phyloP scores from a whole-genome alignment of 2,797 vertebrate genomes.

The Paedocypris micromegethes region DNA sequence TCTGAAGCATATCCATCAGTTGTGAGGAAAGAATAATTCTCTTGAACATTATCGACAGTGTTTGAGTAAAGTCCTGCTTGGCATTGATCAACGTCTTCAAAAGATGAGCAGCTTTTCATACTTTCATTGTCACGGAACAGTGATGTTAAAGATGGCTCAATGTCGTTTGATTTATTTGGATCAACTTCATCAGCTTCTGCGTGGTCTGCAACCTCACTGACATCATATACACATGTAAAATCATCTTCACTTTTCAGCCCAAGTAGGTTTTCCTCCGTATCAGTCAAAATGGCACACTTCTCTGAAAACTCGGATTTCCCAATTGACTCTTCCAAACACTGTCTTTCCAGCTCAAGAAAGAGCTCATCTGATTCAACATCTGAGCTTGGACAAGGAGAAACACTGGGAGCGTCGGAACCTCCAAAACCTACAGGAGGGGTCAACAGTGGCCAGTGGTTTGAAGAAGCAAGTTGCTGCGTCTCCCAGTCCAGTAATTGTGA shows the following conservation, averaged over 20 bases:
- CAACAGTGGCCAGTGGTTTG: slow-evolving; percentile 67
- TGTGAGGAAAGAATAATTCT: slow-evolving; percentile 50
- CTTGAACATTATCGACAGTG: slow-evolving; percentile 56
- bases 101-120: slow-evolving; percentile 22
- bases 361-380: slow-evolving; percentile 71
- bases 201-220: slow-evolving; percentile 10
- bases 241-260: slow-evolving; percentile 46
- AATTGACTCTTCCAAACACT: slow-evolving; percentile 66
- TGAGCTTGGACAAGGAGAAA: slow-evolving; percentile 70
- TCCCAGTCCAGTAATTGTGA: slow-evolving; percentile 64
- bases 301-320: slow-evolving; percentile 63
- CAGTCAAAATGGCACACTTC: slow-evolving; percentile 58
- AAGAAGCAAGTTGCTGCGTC: slow-evolving; percentile 55
- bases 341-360: slow-evolving; percentile 73
- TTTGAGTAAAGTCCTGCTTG: slow-evolving; percentile 43
- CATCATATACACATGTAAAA: slow-evolving; percentile 7
- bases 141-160: too few species aligned
- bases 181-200: slow-evolving; percentile 33
- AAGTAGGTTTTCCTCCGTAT: slow-evolving; percentile 55
- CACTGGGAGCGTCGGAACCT: slow-evolving; percentile 57
- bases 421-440: slow-evolving; percentile 71
- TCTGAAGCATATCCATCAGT: slow-evolving; percentile 57
- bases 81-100: slow-evolving; percentile 45
- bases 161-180: slow-evolving; percentile 28
- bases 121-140: slow-evolving; percentile 16